A percentile compares a stretch with the other conserved stretches of the same genome.
These are phyloP conservation scores for Oenanthe melanoleuca DNA, from an alignment of 2,113 vertebrate species.

Conservation along the genomic window DNA sequence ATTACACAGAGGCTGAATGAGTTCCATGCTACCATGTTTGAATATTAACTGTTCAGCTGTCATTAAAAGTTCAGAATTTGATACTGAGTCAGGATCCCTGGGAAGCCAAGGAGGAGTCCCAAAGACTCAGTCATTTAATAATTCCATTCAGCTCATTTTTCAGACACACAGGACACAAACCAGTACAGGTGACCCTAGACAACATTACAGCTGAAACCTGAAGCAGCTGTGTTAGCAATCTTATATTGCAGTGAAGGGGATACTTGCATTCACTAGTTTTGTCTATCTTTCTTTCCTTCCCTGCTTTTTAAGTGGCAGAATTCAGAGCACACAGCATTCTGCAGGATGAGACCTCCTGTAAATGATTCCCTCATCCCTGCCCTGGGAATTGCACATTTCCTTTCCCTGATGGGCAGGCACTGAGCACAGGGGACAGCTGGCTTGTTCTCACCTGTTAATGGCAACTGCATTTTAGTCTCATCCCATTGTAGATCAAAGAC, in stretches of 20 bases:
- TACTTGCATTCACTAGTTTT: neutral
- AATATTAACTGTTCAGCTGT: neutral
- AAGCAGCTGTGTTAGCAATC: neutral
- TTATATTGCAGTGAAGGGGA: neutral
- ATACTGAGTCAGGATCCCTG: neutral
- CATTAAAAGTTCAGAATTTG: neutral
- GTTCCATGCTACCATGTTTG: neutral
- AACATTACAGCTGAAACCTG: neutral
- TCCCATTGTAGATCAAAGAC: neutral
- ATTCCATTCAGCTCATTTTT: neutral
- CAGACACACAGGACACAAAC: neutral
- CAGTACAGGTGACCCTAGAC: neutral
- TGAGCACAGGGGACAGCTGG: neutral
- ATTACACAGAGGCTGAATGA: neutral
- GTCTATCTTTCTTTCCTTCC: neutral
- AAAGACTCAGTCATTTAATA: neutral
- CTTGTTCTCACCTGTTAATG: neutral
- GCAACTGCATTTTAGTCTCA: neutral
- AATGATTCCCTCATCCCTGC: neutral
- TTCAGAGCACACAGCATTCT: neutral
- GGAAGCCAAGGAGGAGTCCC: neutral
- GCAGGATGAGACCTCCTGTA: neutral
- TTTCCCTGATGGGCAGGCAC: neutral
- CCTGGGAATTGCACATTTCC: neutral
- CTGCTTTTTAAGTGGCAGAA: too few species aligned